phyloP scores from a whole-genome alignment of 2,113 vertebrate species.

The Nesogale talazaci region DNA sequence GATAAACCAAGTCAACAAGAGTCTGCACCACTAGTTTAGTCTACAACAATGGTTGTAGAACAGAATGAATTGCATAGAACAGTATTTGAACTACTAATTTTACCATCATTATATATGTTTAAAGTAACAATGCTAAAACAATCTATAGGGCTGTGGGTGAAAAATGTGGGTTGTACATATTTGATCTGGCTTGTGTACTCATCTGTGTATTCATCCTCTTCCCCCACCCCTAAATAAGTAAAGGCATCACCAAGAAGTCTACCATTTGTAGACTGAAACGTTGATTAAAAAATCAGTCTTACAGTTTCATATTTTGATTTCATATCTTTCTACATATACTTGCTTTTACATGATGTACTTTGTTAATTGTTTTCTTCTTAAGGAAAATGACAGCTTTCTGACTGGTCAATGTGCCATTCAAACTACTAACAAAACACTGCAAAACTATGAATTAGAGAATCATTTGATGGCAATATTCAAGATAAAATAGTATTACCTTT shows the following conservation, averaged over 20 bases:
- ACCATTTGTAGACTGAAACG: constrained; percentile 42
- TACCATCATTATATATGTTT: not conserved
- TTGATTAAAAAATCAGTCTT: not conserved
- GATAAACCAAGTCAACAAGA: not conserved
- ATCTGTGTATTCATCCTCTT: not conserved
- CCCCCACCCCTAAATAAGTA: not conserved
- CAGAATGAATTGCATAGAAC: not conserved
- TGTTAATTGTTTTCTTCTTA: constrained; percentile 57
- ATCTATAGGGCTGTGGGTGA: not conserved
- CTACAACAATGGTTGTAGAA: not conserved
- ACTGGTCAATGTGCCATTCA: not conserved
- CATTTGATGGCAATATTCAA: constrained; percentile 27
- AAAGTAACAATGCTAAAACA: not conserved
- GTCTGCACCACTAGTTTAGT: not conserved
- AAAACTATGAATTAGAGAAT: constrained; percentile 32
- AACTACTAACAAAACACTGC: constrained; percentile 47
- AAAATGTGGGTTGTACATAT: not conserved
- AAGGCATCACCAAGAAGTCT: not conserved
- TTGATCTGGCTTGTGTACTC: not conserved
- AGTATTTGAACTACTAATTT: not conserved
- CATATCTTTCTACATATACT: constrained; percentile 16
- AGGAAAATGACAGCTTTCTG: constrained; percentile 27
- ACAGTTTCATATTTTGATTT: constrained; percentile 55
- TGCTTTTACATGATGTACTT: constrained; percentile 46
- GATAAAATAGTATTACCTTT: constrained; percentile 36